phyloP scores from a whole-genome alignment of 2,113 vertebrate genomes.

The Asarcornis scutulata region DNA sequence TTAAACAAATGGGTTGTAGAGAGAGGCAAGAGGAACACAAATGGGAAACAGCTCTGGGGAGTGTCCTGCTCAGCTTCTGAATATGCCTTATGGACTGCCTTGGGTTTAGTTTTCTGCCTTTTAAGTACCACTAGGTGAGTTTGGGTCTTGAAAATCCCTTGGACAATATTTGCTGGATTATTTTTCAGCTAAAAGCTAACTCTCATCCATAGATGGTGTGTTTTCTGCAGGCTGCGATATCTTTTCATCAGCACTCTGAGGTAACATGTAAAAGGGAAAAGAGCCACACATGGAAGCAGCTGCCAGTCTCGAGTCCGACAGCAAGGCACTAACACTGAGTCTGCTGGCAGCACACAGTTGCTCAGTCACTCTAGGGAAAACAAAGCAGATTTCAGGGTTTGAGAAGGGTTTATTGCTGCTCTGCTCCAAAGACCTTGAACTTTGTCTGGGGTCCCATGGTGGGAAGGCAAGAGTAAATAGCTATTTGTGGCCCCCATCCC shows the following conservation, averaged over 20 bases:
- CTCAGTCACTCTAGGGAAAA: neutral
- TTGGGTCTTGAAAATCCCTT: neutral
- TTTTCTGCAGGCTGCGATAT: neutral
- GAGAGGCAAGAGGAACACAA: neutral
- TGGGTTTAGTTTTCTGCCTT: neutral
- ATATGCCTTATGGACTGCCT: neutral
- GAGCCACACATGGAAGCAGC: neutral
- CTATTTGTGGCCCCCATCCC: neutral
- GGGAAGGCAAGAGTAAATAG: neutral
- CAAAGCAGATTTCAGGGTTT: neutral
- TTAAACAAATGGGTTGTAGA: neutral
- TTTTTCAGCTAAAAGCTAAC: neutral
- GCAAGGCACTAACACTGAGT: neutral
- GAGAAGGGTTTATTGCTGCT: neutral
- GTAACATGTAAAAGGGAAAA: neutral
- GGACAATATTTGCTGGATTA: neutral
- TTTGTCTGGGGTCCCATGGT: neutral
- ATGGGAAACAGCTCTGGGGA: neutral
- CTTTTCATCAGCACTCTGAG: neutral
- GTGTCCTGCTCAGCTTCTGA: neutral
- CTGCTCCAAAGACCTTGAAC: neutral
- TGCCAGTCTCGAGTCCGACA: neutral
- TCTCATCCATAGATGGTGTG: rapidly evolving
- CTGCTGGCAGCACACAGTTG: neutral
- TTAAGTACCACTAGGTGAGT: neutral